Evolutionary conservation across 2,888 invertebrate species (phyloP).

Genomic region (Automeris io): DNA sequence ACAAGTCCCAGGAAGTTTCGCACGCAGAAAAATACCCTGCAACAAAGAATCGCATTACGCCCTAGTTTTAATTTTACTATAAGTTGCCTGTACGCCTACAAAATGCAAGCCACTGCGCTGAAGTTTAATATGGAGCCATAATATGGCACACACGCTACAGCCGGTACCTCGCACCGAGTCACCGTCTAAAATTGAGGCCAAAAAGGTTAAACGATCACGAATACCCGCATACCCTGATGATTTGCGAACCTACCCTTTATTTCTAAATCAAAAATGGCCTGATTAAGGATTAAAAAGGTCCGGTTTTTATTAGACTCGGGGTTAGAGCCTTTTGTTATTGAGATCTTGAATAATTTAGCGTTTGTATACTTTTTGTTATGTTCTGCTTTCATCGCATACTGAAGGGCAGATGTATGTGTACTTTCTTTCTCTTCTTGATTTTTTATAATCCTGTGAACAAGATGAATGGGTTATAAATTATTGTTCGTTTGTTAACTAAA

Average conservation of each 20-base stretch:
- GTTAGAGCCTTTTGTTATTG: background rate
- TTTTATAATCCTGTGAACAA: no score
- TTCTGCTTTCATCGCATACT: background rate
- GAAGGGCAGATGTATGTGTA: background rate
- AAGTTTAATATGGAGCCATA: no score
- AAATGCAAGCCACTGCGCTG: no score
- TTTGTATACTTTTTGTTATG: background rate
- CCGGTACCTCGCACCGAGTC: constrained; percentile 29
- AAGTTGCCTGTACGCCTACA: no score
- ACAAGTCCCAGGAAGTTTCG: no score
- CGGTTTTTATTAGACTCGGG: constrained; percentile 1
- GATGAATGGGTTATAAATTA: no score
- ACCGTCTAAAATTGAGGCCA: constrained; percentile 29
- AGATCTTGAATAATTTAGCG: constrained; percentile 1
- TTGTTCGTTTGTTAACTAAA: no score
- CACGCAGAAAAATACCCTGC: no score
- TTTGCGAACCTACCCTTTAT: constrained; percentile 6
- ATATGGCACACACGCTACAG: no score
- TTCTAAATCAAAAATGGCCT: constrained; percentile 6
- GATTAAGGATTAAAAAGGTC: constrained; percentile 3
- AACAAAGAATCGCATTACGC: no score
- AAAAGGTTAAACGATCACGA: constrained; percentile 21
- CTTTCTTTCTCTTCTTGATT: no score
- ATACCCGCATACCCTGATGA: constrained; percentile 10
- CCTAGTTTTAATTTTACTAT: no score